A percentile compares a stretch with the other conserved stretches of the same genome.
These are phyloP conservation scores for Scolopax rusticola DNA, from an alignment of 2,797 vertebrate species.

Conservation along the genomic window DNA sequence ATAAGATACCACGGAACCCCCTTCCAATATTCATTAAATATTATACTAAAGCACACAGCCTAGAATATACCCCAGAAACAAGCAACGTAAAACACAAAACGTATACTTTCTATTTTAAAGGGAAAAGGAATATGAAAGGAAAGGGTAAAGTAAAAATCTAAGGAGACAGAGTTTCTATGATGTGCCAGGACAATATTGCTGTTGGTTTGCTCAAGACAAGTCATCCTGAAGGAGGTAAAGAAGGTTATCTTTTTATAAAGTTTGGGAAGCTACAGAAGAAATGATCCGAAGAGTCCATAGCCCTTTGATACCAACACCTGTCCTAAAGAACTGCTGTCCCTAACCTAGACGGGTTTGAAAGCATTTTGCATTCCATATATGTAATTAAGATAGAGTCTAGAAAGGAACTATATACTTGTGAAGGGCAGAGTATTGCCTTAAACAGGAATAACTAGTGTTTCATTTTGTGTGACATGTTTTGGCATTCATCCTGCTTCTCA, in stretches of 20 bases:
- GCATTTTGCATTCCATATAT: background rate
- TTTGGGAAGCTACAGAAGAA: background rate
- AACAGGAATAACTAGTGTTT: slow-evolving; percentile 14
- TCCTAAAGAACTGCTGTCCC: slow-evolving; percentile 11
- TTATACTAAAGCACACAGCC: background rate
- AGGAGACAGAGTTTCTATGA: background rate
- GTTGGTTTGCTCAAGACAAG: background rate
- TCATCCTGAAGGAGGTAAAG: background rate
- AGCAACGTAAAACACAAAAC: background rate
- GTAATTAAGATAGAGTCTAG: slow-evolving; percentile 3
- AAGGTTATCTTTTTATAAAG: background rate
- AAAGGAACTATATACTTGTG: background rate
- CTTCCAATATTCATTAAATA: background rate
- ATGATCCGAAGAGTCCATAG: background rate
- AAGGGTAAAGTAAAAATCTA: background rate
- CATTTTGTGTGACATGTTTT: background rate
- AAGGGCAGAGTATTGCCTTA: slow-evolving; percentile 1
- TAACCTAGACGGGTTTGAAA: background rate
- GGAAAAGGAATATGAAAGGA: background rate
- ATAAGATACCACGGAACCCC: background rate
- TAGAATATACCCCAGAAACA: background rate
- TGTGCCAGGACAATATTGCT: background rate
- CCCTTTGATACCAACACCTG: background rate
- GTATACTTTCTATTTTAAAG: background rate
- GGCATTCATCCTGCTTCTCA: background rate